Conservation (phyloP, 2,797 vertebrate species). For the Acrocephalus scirpaceus region DNA sequence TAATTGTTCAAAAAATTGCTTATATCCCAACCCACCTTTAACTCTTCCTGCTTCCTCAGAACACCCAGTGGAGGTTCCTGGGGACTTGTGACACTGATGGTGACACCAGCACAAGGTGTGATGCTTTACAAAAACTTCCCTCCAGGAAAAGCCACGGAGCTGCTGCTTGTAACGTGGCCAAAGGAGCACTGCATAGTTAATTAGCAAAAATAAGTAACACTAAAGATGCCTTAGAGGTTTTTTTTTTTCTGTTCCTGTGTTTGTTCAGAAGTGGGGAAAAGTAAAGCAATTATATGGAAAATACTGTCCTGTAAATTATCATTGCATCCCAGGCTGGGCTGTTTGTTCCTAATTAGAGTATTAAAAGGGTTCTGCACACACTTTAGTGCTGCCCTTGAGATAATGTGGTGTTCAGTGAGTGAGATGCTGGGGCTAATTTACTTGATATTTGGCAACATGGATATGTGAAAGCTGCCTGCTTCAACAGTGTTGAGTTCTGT, state of each 20-base stretch:
- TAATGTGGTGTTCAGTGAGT: background rate
- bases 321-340: background rate
- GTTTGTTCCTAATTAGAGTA: constrained; percentile 55
- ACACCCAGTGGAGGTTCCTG: rapidly evolving
- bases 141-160: background rate
- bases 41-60: background rate
- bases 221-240: background rate
- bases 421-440: constrained; percentile 38
- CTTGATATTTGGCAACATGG: constrained; percentile 4
- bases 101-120: background rate
- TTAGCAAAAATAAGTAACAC: background rate
- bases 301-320: background rate
- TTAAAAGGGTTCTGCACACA: background rate
- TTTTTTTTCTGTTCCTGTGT: background rate
- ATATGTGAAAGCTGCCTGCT: background rate
- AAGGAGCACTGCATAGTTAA: background rate
- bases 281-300: background rate
- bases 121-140: background rate
- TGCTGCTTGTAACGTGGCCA: background rate
- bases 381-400: constrained; percentile 21
- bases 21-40: background rate
- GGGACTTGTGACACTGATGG: background rate
- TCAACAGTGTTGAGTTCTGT: background rate
- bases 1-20: background rate
- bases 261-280: background rate